Evolutionary conservation across 1,140 invertebrate genomes (phyloP), one percentile per base, ranked within the genome.

Genomic region (Cydia pomonella): DNA sequence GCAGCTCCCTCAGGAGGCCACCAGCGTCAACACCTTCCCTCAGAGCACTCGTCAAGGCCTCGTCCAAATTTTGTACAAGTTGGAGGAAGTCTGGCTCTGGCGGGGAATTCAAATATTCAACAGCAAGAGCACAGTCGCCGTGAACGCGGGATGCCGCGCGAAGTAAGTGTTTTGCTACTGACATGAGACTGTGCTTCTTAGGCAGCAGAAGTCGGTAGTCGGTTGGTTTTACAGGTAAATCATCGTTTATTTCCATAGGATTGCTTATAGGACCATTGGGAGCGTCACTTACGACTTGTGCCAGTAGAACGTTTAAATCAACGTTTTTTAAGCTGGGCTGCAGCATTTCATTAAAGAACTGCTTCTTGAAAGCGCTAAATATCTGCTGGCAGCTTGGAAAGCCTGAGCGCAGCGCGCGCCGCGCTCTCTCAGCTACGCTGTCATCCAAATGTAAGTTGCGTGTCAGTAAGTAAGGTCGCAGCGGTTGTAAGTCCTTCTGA

Each of bases 321-420:
- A 69, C 16, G n/a, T 6, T 38, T 33, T 3, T 16, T 33, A 16
- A n/a, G n/a, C 9, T 9, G 27, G 33, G 18, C n/a, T 33, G 64
- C 7, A 69, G 13, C 27, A 69, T 33, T 18, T 9, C 64, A 33
- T 69, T 16, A 6, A 69, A 69, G 29, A 69, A 69, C n/a, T 18
- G 29, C 64, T 9, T 69, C 64, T 33, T 33, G n/a, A 33, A 69
- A 18, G 29, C 64, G 0, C 13, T 18, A 9, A 69, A 33, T 33
- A 69, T 23, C 29, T 38, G 64, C 64, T 33, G 64, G 64, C 64
- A 69, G 27, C 27, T 69, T n/a, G 64, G 64, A 1, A 16, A 10
- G 10, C 16, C n/a, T 4, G 27, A 16, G 33, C 64, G 27, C 4
- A 27, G n/a, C n/a, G 27, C 10, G 12, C 33, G 27, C 16, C 64